phyloP scores from a whole-genome alignment of 2,797 vertebrate genomes.

The Pipistrellus nathusii region DNA sequence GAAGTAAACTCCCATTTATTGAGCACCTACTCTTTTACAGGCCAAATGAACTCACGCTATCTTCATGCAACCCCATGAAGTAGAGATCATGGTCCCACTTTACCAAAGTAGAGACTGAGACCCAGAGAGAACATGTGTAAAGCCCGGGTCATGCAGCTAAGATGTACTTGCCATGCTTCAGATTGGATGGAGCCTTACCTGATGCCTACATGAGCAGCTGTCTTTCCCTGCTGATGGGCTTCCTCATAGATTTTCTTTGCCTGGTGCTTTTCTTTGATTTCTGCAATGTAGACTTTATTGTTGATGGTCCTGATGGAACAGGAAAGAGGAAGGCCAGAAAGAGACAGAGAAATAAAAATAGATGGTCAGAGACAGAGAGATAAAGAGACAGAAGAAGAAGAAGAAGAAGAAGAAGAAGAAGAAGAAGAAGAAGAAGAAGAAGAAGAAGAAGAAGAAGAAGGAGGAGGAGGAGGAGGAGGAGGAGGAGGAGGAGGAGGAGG shows the following conservation, averaged over 20 bases:
- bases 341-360: not conserved
- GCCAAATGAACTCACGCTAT: not conserved
- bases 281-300: constrained; percentile 90
- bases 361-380: not conserved
- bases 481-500: no score
- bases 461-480: no score
- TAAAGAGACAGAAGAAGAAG: not conserved
- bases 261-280: constrained; percentile 92
- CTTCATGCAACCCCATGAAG: not conserved
- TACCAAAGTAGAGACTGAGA: not conserved
- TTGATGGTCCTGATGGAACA: constrained; percentile 87
- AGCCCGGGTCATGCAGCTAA: not conserved
- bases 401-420: not conserved
- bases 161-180: constrained; percentile 39
- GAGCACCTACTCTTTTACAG: constrained; percentile 7
- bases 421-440: no score
- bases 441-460: no score
- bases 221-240: constrained; percentile 91
- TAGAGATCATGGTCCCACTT: constrained; percentile 23
- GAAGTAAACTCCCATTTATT: constrained; percentile 15
- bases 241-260: constrained; percentile 93
- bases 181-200: constrained; percentile 85
- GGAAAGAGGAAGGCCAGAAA: constrained; percentile 61
- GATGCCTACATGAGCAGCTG: constrained; percentile 91
- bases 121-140: not conserved